phyloP scores from a whole-genome alignment of 2,888 invertebrate species.

The Cephus spinipes region DNA sequence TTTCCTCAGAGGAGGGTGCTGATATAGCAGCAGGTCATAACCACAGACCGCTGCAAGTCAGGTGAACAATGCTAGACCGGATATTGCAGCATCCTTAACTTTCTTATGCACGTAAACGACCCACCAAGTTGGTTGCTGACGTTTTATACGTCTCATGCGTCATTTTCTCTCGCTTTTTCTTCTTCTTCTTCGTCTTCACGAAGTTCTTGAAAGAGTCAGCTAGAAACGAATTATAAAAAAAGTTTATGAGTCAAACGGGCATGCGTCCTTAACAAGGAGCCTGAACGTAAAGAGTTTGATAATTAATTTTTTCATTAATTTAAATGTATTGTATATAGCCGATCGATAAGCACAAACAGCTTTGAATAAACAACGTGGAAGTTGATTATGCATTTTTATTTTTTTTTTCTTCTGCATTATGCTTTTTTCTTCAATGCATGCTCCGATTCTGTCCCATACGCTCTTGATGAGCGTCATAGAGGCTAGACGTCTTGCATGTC shows the following conservation, averaged over 20 bases:
- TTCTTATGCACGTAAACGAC: not conserved
- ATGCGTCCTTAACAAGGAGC: not conserved
- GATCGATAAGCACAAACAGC: not conserved
- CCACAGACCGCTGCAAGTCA: constrained; percentile 59
- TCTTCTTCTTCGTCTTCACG: not conserved
- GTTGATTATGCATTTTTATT: constrained; percentile 1
- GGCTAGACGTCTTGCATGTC: not conserved
- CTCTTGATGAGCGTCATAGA: no score
- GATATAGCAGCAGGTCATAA: constrained; percentile 50
- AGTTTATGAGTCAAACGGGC: not conserved
- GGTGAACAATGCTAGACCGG: constrained; percentile 35
- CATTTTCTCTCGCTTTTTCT: not conserved
- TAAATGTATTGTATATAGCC: not conserved
- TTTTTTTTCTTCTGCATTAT: not conserved
- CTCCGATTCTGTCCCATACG: not conserved
- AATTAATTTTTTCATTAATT: not conserved
- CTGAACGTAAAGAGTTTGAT: not conserved
- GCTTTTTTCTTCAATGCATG: constrained; percentile 16
- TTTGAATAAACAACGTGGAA: not conserved
- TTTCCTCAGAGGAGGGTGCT: constrained; percentile 65
- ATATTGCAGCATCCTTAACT: not conserved
- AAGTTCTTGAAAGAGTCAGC: not conserved
- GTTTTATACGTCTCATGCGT: no score
- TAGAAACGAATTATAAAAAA: not conserved
- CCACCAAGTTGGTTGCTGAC: no score